Evolutionary conservation across 2,113 vertebrate genomes (phyloP).

Genomic region (Callaeas wilsoni): DNA sequence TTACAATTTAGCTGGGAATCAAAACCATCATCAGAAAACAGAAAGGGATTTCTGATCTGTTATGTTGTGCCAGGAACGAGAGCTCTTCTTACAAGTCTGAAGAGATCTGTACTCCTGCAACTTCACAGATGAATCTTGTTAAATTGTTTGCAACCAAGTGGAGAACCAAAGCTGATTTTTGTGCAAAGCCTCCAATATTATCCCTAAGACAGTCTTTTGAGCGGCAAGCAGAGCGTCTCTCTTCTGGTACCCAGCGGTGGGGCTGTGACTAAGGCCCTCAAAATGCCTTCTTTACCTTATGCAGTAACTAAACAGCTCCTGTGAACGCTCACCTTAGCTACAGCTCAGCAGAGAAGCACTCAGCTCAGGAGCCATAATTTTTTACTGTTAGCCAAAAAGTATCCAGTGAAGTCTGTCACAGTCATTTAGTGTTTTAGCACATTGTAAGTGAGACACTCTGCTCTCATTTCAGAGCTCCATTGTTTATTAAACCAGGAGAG

Average conservation of each 20-base stretch:
- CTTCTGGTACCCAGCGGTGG: background rate
- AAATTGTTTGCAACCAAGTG: background rate
- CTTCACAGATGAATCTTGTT: background rate
- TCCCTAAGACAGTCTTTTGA: background rate
- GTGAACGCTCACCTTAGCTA: background rate
- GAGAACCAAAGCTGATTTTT: background rate
- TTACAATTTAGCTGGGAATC: conserved; percentile 19
- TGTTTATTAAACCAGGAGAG: background rate
- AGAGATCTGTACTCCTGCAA: background rate
- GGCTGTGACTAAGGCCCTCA: background rate
- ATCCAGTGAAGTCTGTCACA: background rate
- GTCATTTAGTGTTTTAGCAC: background rate
- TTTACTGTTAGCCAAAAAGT: background rate
- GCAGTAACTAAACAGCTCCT: background rate
- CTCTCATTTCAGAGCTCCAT: background rate
- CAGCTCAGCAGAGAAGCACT: background rate
- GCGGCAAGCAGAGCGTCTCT: fast-evolving
- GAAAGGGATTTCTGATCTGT: conserved; percentile 19
- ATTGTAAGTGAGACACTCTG: background rate
- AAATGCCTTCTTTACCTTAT: background rate
- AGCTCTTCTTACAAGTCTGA: background rate
- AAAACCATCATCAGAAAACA: conserved; percentile 43
- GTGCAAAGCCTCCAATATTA: background rate
- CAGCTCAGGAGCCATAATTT: background rate
- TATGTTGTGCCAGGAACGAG: background rate